phyloP scores from a whole-genome alignment of 1,140 invertebrate genomes.

The Drepana arcuata region DNA sequence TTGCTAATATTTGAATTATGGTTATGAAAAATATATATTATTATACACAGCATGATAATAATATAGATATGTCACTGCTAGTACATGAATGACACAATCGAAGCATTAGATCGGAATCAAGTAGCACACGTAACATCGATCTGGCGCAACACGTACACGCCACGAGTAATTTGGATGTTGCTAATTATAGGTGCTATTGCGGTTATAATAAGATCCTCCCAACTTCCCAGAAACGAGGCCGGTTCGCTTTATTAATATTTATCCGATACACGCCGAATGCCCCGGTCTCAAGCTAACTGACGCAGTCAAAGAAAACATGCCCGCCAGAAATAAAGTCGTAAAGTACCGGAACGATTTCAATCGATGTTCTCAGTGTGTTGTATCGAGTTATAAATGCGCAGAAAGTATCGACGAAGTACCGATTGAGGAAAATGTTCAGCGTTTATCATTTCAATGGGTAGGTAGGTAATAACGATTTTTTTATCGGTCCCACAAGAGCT shows the following conservation, averaged over 20 bases:
- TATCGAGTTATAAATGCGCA: conserved; percentile 54
- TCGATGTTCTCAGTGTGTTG: conserved; percentile 56
- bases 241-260: conserved; percentile 69
- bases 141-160: conserved; percentile 47
- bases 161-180: conserved; percentile 62
- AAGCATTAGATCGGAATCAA: conserved; percentile 34
- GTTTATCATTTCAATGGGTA: too few species aligned
- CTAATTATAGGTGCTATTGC: conserved; percentile 72
- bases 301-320: conserved; percentile 67
- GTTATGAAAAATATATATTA: too few species aligned
- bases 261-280: conserved; percentile 64
- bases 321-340: conserved; percentile 67
- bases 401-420: conserved; percentile 38
- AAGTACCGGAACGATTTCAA: conserved; percentile 65
- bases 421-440: conserved; percentile 33
- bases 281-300: conserved; percentile 60
- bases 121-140: conserved; percentile 53
- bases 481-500: too few species aligned
- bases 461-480: too few species aligned
- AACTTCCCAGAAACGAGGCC: conserved; percentile 69
- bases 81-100: conserved; percentile 29
- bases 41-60: too few species aligned
- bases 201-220: conserved; percentile 71
- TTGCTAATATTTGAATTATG: too few species aligned
- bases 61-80: too few species aligned